Evolutionary conservation across 2,797 vertebrate species (phyloP).

Genomic region (Zonotrichia albicollis): DNA sequence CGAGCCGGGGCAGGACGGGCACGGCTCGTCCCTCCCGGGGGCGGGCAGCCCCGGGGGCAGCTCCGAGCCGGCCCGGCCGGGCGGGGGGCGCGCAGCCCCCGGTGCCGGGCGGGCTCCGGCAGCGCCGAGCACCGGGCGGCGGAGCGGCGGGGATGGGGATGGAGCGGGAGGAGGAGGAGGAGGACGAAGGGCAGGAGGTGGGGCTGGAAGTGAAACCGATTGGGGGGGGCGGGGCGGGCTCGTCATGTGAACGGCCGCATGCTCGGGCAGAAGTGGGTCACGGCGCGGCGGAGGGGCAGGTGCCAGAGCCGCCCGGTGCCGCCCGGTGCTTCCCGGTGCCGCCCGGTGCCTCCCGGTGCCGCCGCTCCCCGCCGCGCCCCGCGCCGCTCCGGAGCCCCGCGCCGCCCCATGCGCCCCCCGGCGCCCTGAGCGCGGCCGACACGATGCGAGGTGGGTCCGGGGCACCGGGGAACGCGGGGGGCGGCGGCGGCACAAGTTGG

Average conservation of each 20-base stretch:
- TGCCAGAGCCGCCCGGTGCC: slow-evolving; percentile 30
- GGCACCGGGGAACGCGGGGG: background rate
- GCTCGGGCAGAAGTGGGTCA: slow-evolving; percentile 67
- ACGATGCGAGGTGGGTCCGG: slow-evolving; percentile 47
- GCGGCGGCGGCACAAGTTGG: background rate
- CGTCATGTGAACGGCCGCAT: slow-evolving; percentile 68
- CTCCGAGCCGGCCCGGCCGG: background rate
- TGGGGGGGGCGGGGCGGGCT: slow-evolving; percentile 39
- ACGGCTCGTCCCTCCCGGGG: slow-evolving; percentile 9
- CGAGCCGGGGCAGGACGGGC: slow-evolving; percentile 22
- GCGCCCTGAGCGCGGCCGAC: slow-evolving; percentile 15
- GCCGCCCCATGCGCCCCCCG: slow-evolving; percentile 26
- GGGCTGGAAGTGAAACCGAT: slow-evolving; percentile 38
- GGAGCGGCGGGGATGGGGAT: background rate
- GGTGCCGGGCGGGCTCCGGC: background rate
- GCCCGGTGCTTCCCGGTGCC: background rate
- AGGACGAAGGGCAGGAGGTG: background rate
- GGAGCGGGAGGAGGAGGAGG: background rate
- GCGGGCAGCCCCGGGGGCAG: slow-evolving; percentile 6
- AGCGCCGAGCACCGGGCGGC: background rate
- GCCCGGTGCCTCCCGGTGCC: background rate
- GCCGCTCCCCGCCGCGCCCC: background rate
- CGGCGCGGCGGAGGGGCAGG: slow-evolving; percentile 33
- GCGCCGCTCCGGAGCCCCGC: background rate
- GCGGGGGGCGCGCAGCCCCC: background rate